These are phyloP conservation scores for Rhinichthys klamathensis DNA, from an alignment of 2,113 vertebrate species.

Conservation along the genomic window DNA sequence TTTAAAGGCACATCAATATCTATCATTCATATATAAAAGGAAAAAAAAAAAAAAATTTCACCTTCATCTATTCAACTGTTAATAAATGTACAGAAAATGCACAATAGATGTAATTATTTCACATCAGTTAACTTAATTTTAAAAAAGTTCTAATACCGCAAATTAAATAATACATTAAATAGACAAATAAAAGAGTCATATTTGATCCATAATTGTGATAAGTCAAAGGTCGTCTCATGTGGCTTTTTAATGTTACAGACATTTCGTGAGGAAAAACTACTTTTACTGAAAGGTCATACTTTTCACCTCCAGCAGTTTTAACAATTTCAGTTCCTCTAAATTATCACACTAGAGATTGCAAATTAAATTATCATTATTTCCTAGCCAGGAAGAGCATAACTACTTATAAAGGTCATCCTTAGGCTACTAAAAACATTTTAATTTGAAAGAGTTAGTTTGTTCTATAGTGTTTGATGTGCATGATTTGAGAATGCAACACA, in stretches of 20 bases:
- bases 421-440: neutral
- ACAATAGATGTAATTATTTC: too few relatives aligned
- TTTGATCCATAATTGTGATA: neutral
- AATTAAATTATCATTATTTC: neutral
- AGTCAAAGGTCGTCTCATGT: neutral
- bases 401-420: neutral
- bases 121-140: neutral
- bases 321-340: neutral
- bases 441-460: neutral
- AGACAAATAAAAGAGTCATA: neutral
- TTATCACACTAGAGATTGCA: neutral
- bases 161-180: neutral
- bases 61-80: too few relatives aligned
- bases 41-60: too few relatives aligned
- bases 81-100: too few relatives aligned
- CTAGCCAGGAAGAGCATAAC: neutral
- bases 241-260: neutral
- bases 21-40: too few relatives aligned
- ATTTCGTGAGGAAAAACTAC: neutral
- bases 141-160: neutral
- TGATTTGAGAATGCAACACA: neutral
- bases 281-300: neutral
- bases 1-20: too few relatives aligned
- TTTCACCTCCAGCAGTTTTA: conserved; percentile 1
- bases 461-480: neutral